phyloP scores from a whole-genome alignment of 2,888 invertebrate species.

The Pegoplata infirma region DNA sequence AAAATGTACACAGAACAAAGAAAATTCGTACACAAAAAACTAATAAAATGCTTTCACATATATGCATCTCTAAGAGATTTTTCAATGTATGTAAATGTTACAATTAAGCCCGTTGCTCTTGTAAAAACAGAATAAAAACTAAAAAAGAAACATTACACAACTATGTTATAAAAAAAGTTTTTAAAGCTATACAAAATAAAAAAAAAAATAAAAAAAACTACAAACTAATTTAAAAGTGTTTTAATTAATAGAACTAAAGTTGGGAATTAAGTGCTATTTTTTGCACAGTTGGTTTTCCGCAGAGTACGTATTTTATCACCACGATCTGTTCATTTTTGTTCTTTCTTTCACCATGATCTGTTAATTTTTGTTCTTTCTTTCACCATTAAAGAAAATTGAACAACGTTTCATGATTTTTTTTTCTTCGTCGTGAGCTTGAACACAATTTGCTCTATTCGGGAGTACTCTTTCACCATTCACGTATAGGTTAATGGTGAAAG shows the following conservation, averaged over 20 bases:
- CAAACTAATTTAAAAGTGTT: not conserved
- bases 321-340: no score
- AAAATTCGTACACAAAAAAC: slow-evolving; percentile 38
- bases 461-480: no score
- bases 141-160: slow-evolving; percentile 33
- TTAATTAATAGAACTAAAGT: no score
- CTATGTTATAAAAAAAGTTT: slow-evolving; percentile 56
- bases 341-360: no score
- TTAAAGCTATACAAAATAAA: slow-evolving; percentile 65
- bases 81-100: slow-evolving; percentile 67
- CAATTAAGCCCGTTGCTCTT: slow-evolving; percentile 63
- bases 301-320: no score
- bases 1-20: not conserved
- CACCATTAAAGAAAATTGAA: no score
- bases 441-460: no score
- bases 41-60: slow-evolving; percentile 26
- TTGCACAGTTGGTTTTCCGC: not conserved
- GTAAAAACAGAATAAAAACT: slow-evolving; percentile 63
- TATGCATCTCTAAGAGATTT: slow-evolving; percentile 69
- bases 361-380: no score
- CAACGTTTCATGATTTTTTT: no score
- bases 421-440: no score
- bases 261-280: no score
- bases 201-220: not conserved
- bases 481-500: no score